Base-by-base conservation (phyloP, 2,797 vertebrate genomes). In the Rousettus madagascariensis region DNA sequence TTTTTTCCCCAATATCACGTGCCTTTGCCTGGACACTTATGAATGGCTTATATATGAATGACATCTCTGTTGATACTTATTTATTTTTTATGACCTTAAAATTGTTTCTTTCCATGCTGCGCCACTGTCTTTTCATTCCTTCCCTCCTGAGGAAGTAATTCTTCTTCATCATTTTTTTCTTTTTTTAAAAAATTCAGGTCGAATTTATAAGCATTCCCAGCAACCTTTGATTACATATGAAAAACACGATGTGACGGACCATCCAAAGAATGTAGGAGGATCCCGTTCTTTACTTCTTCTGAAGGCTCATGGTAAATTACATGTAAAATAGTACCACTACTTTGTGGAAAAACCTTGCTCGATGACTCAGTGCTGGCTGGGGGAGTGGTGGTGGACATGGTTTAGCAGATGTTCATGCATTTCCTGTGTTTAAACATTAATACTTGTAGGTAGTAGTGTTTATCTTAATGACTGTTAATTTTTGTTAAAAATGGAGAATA, bases 171-270 rank as follows among this genome's bases (percentile, higher is more conserved):
- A 38, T 72, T 9, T 82, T 84, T 69, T 17, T 22, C 30, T 66
- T 51, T 43, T 53, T 28, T 5, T 16, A 8, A 26, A 30, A 68
- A 80, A 77, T 94, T 93, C 22, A 98, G 99, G 98, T 91, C 79
- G 28, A 30, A 98, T 99, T 96, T 24, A 98, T 83, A 99, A 98
- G 95, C 99, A 99, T 83, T 66, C 3, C 68, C 98, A 57, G 2
- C 99, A 99, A 53, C 99, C 99, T 51, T 97, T 99, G 74, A 98
- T 99, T 88, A 99, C 99, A 0, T 79, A 92, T 17, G 96, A 95
- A 84, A 98, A 98, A 36, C 98, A 98, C 43, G 84, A 98, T 0
- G 53, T 99, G 91, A 98, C 97, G 0, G 98, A 97, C 0, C 36
- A 72, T 65, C 98, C 98, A 19, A 97, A 97, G 84, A 98, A 99